Evolutionary conservation across 2,797 vertebrate genomes (phyloP).

Genomic region (Neosilurus mollespiculum): DNA sequence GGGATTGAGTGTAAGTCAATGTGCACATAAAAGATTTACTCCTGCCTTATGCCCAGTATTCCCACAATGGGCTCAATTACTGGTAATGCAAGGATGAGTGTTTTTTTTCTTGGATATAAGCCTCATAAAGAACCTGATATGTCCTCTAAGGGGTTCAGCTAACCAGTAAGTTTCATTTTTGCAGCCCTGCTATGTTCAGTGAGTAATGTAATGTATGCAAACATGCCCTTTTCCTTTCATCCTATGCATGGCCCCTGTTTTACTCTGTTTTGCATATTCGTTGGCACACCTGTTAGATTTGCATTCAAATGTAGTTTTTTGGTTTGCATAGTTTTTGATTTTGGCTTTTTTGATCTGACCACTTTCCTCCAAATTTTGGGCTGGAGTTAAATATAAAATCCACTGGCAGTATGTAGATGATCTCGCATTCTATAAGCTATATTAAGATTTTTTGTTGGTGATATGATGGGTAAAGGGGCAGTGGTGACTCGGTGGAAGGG

Average conservation of each 20-base stretch:
- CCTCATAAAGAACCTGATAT: neutral
- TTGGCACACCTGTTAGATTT: conserved; percentile 25
- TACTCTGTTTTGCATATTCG: conserved; percentile 18
- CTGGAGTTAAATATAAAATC: neutral
- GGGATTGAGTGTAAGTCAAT: neutral
- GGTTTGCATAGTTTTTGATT: conserved; percentile 30
- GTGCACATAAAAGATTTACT: neutral
- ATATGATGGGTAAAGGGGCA: too few species aligned
- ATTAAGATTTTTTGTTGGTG: too few species aligned
- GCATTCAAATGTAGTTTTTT: conserved; percentile 6
- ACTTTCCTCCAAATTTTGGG: neutral
- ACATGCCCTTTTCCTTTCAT: neutral
- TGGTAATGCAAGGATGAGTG: neutral
- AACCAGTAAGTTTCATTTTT: neutral
- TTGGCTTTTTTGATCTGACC: neutral
- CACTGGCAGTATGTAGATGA: neutral
- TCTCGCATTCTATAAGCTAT: neutral
- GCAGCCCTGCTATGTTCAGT: neutral
- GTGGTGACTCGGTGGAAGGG: too few species aligned
- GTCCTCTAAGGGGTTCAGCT: neutral
- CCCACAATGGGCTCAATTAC: neutral
- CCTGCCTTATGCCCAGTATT: neutral
- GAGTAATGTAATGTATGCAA: neutral
- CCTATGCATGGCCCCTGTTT: neutral
- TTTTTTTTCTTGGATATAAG: neutral